These are phyloP conservation scores for Oreochromis niloticus DNA, from an alignment of 2,113 vertebrate species.

Conservation along the genomic window DNA sequence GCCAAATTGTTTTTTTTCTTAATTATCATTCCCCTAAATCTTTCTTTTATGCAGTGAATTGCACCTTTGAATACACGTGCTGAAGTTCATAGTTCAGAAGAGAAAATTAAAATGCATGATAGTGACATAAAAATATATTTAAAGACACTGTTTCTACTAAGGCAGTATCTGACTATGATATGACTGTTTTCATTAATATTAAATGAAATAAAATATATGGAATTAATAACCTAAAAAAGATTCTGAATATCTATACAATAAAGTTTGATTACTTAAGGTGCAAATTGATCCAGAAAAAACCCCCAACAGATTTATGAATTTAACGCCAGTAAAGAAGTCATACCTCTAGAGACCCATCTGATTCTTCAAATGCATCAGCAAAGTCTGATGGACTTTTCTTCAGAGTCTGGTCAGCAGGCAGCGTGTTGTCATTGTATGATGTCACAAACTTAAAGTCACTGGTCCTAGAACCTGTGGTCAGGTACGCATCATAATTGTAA, in stretches of 20 bases:
- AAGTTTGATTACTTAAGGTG: rapidly evolving
- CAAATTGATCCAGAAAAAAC: not conserved
- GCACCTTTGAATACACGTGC: not conserved
- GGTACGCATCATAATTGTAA: too few relatives aligned
- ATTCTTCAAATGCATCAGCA: not conserved
- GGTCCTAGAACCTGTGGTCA: too few relatives aligned
- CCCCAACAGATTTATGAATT: rapidly evolving
- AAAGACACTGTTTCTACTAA: rapidly evolving
- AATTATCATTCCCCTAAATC: rapidly evolving
- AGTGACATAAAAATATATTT: not conserved
- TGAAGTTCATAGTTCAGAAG: rapidly evolving
- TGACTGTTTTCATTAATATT: not conserved
- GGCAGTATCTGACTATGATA: rapidly evolving
- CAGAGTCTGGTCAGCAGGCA: too few relatives aligned
- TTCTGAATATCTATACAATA: rapidly evolving
- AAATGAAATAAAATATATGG: not conserved
- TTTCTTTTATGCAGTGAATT: rapidly evolving
- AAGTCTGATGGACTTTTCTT: too few relatives aligned
- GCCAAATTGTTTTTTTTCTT: not conserved
- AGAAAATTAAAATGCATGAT: not conserved
- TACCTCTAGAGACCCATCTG: rapidly evolving
- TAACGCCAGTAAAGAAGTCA: rapidly evolving
- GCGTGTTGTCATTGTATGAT: too few relatives aligned
- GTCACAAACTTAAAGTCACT: too few relatives aligned
- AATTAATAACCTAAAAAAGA: not conserved